Evolutionary conservation across 2,113 vertebrate genomes (phyloP).

Genomic region (Ariopsis seemanni): DNA sequence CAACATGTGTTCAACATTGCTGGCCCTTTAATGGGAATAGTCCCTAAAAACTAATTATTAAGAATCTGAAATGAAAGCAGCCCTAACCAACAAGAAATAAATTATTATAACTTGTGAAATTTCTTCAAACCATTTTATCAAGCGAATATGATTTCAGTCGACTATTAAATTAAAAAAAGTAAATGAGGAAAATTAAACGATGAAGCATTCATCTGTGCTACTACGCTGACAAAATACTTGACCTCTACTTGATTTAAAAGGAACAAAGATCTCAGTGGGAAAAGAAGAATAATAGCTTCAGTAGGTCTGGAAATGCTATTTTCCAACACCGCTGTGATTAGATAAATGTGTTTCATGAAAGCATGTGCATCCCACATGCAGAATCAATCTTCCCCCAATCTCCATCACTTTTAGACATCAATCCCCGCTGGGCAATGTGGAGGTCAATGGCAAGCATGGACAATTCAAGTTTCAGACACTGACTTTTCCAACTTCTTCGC

Average conservation of each 20-base stretch:
- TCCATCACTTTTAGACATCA: not conserved
- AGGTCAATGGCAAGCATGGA: not conserved
- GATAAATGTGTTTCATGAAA: not conserved
- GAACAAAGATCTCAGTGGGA: not conserved
- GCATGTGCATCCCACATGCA: not conserved
- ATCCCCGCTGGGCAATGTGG: not conserved
- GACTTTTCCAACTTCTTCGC: not conserved
- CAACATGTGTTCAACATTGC: no score
- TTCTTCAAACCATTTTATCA: not conserved
- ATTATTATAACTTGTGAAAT: not conserved
- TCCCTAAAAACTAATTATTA: not conserved
- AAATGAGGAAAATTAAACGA: not conserved
- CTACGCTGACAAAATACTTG: not conserved
- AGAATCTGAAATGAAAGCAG: not conserved
- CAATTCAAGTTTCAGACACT: not conserved
- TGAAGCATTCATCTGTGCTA: not conserved
- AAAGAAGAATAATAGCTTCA: not conserved
- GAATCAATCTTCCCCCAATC: not conserved
- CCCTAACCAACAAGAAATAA: not conserved
- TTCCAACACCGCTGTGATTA: not conserved
- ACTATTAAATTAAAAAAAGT: not conserved
- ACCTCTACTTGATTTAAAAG: not conserved
- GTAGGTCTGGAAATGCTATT: not conserved
- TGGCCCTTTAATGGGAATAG: not conserved
- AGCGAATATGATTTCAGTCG: not conserved